Evolutionary conservation across 1,140 invertebrate species (phyloP).

Genomic region (Hirudo medicinalis): DNA sequence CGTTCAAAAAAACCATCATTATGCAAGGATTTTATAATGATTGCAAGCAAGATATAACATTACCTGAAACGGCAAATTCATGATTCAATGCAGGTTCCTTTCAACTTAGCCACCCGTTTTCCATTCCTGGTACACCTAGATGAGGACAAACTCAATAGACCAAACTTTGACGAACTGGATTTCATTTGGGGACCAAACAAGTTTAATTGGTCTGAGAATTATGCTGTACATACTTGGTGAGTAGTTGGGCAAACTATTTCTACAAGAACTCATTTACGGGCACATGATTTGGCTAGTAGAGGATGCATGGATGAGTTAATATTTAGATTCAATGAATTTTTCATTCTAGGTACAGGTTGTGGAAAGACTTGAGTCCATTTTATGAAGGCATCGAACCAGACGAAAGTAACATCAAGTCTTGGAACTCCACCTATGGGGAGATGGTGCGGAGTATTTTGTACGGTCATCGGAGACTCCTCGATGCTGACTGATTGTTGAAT

Average conservation of each 20-base stretch:
- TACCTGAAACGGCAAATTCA: not conserved
- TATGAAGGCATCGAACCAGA: slow-evolving; percentile 22
- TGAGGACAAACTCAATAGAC: slow-evolving; percentile 14
- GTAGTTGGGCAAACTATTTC: not conserved
- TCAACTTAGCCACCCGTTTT: slow-evolving; percentile 21
- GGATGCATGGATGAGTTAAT: no score
- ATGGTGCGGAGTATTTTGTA: slow-evolving; percentile 23
- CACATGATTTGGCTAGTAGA: no score
- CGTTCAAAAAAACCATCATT: no score
- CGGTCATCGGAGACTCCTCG: slow-evolving; percentile 14
- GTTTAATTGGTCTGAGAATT: slow-evolving; percentile 22
- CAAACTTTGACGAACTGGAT: slow-evolving; percentile 23
- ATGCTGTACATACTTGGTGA: slow-evolving; percentile 23
- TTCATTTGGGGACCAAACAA: slow-evolving; percentile 21
- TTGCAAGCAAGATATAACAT: not conserved
- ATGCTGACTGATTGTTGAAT: not conserved
- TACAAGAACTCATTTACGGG: no score
- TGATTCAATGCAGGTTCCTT: slow-evolving; percentile 16
- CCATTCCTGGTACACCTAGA: slow-evolving; percentile 22
- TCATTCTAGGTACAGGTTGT: slow-evolving; percentile 13
- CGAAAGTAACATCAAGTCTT: slow-evolving; percentile 21
- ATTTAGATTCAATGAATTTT: no score
- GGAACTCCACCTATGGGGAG: slow-evolving; percentile 22
- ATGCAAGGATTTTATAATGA: not conserved
- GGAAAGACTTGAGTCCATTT: slow-evolving; percentile 23